phyloP scores from a whole-genome alignment of 2,113 vertebrate species.

The Motacilla alba region DNA sequence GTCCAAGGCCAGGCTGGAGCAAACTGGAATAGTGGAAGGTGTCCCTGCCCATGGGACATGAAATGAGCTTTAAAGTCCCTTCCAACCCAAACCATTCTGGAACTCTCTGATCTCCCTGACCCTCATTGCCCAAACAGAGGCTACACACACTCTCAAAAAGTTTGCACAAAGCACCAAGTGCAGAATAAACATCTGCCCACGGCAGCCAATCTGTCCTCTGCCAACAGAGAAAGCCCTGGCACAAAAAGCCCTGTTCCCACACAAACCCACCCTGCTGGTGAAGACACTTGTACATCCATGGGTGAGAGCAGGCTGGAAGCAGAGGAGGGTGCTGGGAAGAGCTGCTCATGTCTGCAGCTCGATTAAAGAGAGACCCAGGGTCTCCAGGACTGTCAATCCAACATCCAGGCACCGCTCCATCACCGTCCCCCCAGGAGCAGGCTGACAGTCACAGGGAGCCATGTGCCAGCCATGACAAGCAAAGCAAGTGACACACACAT shows the following conservation, averaged over 20 bases:
- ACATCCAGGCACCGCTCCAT: neutral
- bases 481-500: neutral
- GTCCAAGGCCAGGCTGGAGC: neutral
- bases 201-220: neutral
- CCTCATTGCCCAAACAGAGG: neutral
- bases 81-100: neutral
- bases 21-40: neutral
- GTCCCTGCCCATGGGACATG: neutral
- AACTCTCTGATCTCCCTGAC: neutral
- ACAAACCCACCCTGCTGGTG: neutral
- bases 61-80: neutral
- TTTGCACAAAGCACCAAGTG: neutral
- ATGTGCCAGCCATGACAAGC: neutral
- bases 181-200: neutral
- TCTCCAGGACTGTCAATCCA: neutral
- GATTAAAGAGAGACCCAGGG: neutral
- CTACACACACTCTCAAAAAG: neutral
- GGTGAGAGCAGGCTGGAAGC: neutral
- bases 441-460: neutral
- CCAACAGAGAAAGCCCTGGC: neutral
- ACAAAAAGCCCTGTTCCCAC: neutral
- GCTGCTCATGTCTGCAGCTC: neutral
- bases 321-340: neutral
- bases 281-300: rapidly evolving
- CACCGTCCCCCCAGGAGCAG: neutral